Evolutionary conservation across 2,113 vertebrate species (phyloP), one percentile per base, ranked within the genome.

Genomic region (Bufo gargarizans): DNA sequence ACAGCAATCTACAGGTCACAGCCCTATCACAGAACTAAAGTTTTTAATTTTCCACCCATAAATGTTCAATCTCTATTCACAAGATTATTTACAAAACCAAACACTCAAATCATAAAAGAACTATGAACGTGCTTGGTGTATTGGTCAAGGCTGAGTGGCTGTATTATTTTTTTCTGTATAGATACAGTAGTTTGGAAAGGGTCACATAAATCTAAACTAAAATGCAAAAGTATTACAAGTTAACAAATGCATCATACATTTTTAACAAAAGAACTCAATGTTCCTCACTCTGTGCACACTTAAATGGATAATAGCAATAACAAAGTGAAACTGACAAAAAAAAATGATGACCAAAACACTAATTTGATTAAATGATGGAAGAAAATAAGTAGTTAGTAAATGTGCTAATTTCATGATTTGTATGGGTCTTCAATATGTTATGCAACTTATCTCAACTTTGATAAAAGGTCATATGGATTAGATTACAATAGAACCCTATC

Each of bases 141-240:
- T 77, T 86, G 17, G n/a, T 86, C 74, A 86, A 86, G 74, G 85
- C 58, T 77, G 47, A 78, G 56, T 11, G 4, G n/a, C 58, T 19
- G 20, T 53, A 77, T 78, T 86, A 63, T 53, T 50, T 47, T n/a
- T n/a, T 11, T 78, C 20, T 45, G 45, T 33, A 63, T 16, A 65
- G 11, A 50, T 71, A 77, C 4, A 45, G 43, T 17, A 2, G 4
- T 63, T 85, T 61, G 4, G 22, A 59, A 55, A 19, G 69, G n/a
- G 53, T 56, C 20, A 33, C 0, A 58, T 6, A 4, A 76, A 50
- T 7, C 45, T 17, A 17, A 74, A 74, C 11, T n/a, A 33, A 43
- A 71, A 69, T 33, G 33, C 33, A 1, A 33, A 33, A 33, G 33
- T 1, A 33, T 33, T 33, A 33, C 33, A 33, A 33, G 33, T 33